phyloP scores from a whole-genome alignment of 2,113 vertebrate species.

The Forbesichthys papilliferus region DNA sequence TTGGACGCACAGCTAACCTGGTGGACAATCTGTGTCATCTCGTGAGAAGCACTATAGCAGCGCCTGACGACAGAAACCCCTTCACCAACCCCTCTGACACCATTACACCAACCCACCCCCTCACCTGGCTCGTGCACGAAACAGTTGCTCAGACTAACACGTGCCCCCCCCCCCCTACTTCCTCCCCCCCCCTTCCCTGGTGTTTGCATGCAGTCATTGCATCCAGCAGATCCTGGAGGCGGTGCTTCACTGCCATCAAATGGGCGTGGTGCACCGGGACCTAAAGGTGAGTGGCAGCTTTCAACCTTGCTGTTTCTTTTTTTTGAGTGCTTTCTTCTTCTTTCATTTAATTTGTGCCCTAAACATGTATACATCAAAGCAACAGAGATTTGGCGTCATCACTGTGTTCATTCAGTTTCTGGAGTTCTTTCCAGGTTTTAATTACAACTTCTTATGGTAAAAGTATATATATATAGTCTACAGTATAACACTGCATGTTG shows the following conservation, averaged over 20 bases:
- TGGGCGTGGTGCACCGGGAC: constrained; percentile 97
- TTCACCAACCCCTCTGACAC: background rate
- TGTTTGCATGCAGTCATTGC: constrained; percentile 94
- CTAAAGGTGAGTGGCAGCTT: constrained; percentile 89
- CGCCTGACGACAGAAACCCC: background rate
- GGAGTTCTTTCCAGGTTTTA: constrained; percentile 1
- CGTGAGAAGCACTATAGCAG: too few relatives aligned
- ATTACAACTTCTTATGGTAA: too few relatives aligned
- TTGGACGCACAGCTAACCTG: too few relatives aligned
- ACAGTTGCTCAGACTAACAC: constrained; percentile 80
- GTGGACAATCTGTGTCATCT: too few relatives aligned
- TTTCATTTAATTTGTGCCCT: too few relatives aligned
- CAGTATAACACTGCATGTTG: background rate
- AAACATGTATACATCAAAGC: constrained; percentile 12
- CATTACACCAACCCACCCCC: background rate
- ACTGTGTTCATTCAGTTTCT: constrained; percentile 17
- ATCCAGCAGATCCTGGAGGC: constrained; percentile 98
- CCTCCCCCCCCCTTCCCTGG: constrained; percentile 53
- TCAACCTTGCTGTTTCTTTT: constrained; percentile 41
- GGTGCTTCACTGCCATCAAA: constrained; percentile 95
- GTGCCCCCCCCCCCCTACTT: constrained; percentile 55
- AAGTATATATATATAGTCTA: background rate
- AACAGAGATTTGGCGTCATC: background rate
- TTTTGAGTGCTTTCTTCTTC: background rate
- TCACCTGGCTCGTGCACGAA: constrained; percentile 71